Evolutionary conservation across 1,140 invertebrate genomes (phyloP).

Genomic region (Sinonovacula constricta): DNA sequence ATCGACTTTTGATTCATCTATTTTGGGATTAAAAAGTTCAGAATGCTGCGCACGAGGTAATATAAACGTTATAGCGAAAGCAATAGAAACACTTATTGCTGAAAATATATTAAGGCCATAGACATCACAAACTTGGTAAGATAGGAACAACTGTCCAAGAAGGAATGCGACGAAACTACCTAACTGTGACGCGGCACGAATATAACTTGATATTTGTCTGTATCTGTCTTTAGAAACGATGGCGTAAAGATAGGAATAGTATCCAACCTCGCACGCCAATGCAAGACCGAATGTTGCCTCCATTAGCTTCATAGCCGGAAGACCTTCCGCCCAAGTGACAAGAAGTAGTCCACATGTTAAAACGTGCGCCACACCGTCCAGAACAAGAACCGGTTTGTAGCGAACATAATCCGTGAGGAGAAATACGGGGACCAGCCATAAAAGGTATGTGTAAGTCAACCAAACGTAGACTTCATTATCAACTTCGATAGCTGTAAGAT

Average conservation of each 20-base stretch:
- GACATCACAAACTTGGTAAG: conserved; percentile 83
- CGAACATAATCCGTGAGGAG: conserved; percentile 90
- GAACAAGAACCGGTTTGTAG: conserved; percentile 92
- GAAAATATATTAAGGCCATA: conserved; percentile 86
- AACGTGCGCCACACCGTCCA: conserved; percentile 84
- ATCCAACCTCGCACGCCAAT: conserved; percentile 90
- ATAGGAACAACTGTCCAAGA: conserved; percentile 84
- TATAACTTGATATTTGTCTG: conserved; percentile 88
- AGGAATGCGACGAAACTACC: conserved; percentile 86
- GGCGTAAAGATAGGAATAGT: conserved; percentile 95
- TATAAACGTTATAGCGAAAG: conserved; percentile 87
- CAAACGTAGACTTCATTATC: conserved; percentile 90
- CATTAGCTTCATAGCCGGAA: conserved; percentile 82
- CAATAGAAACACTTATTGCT: conserved; percentile 83
- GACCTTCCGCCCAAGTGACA: conserved; percentile 84
- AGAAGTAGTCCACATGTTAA: conserved; percentile 86
- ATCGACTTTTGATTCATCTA: no score
- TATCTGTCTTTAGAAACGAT: conserved; percentile 90
- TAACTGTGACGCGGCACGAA: conserved; percentile 84
- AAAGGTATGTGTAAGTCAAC: conserved; percentile 88
- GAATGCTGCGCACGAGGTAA: conserved; percentile 81
- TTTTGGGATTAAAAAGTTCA: conserved; percentile 48
- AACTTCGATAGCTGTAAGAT: conserved; percentile 86
- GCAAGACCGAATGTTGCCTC: conserved; percentile 88
- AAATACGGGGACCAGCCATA: conserved; percentile 86